A percentile compares a stretch with the other conserved stretches of the same genome.
phyloP scores from a whole-genome alignment of 2,888 invertebrate species.

The Eupithecia dodoneata region DNA sequence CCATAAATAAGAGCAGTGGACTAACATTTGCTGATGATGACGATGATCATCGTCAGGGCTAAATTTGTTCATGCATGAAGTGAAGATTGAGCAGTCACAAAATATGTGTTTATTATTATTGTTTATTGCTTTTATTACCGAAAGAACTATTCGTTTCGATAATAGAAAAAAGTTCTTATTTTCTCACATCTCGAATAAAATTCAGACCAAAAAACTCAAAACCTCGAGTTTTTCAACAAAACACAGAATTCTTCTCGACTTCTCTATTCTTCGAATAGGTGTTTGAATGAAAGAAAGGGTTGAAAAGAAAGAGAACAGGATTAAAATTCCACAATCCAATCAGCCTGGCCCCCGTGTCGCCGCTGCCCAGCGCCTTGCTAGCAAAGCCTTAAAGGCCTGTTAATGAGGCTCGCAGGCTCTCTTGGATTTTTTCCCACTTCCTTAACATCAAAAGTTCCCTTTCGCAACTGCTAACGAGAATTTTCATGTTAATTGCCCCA shows the following conservation, averaged over 20 bases:
- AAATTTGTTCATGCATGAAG: not conserved
- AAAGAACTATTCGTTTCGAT: not conserved
- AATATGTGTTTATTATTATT: no score
- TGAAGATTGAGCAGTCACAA: not conserved
- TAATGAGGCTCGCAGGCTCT: constrained; percentile 74
- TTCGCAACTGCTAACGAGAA: constrained; percentile 79
- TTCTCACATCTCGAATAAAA: not conserved
- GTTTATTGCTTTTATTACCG: not conserved
- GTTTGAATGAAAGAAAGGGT: not conserved
- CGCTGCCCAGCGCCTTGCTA: constrained; percentile 63
- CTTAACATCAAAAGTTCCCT: constrained; percentile 80
- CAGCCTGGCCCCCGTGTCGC: constrained; percentile 55
- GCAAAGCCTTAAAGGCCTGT: constrained; percentile 64
- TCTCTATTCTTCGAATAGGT: not conserved
- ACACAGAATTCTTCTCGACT: not conserved
- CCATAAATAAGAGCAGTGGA: no score
- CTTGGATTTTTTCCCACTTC: constrained; percentile 75
- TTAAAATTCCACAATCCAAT: constrained; percentile 48
- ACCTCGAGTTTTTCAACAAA: not conserved
- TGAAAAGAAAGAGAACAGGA: constrained; percentile 15
- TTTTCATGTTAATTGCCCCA: constrained; percentile 79
- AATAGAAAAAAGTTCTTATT: not conserved
- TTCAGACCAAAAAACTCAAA: not conserved
- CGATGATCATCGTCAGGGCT: no score
- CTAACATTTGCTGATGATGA: no score